A percentile compares a stretch with the other conserved stretches of the same genome.
These are phyloP conservation scores for Lagopus muta DNA, from an alignment of 2,113 vertebrate genomes.

Conservation along the genomic window DNA sequence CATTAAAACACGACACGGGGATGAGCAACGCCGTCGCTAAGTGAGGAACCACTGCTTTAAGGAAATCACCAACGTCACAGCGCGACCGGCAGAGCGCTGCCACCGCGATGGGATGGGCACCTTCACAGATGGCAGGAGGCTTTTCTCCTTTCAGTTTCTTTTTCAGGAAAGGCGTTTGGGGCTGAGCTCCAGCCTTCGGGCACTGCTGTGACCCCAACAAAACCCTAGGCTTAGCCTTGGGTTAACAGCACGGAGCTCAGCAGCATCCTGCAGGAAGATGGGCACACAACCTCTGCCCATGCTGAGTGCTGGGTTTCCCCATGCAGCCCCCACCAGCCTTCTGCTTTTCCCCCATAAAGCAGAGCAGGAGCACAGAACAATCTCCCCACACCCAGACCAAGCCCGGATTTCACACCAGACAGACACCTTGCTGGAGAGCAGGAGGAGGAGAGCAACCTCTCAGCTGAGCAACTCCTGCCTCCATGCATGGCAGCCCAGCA, in stretches of 20 bases:
- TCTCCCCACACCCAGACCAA: not conserved
- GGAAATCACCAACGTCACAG: not conserved
- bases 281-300: fast-evolving
- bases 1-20: fast-evolving
- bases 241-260: fast-evolving
- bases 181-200: not conserved
- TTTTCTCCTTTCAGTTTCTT: not conserved
- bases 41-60: fast-evolving
- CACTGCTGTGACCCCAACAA: fast-evolving
- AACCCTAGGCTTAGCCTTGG: not conserved
- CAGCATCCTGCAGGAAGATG: not conserved
- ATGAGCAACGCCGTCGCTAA: fast-evolving
- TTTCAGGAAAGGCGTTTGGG: not conserved
- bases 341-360: not conserved
- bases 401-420: not conserved
- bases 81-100: fast-evolving
- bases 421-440: not conserved
- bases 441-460: fast-evolving
- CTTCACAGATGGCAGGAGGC: not conserved
- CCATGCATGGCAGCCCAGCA: fast-evolving
- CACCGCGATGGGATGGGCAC: not conserved
- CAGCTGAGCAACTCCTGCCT: not conserved
- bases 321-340: not conserved
- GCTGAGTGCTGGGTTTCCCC: fast-evolving
- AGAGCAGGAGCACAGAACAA: not conserved